These are phyloP conservation scores for Chlorodrepanis virens DNA, from an alignment of 2,113 vertebrate species.

Conservation along the genomic window DNA sequence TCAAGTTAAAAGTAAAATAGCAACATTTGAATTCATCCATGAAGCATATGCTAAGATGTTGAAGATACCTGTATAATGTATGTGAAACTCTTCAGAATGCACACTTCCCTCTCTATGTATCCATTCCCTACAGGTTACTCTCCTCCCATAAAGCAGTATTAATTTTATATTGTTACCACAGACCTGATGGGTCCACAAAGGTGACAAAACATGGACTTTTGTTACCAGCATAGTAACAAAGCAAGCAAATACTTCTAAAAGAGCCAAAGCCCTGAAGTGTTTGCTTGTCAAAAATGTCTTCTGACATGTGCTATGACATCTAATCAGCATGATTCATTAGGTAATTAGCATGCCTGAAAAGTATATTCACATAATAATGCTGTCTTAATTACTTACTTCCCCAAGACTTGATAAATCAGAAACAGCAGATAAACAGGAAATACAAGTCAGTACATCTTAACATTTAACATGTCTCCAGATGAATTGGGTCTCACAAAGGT, in stretches of 20 bases:
- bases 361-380: not conserved
- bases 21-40: not conserved
- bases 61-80: not conserved
- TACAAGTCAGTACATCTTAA: not conserved
- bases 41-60: not conserved
- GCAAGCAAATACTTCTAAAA: not conserved
- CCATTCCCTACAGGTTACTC: not conserved
- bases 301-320: not conserved
- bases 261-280: not conserved
- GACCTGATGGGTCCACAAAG: not conserved
- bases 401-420: not conserved
- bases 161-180: not conserved
- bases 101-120: not conserved
- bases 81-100: not conserved
- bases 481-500: not conserved
- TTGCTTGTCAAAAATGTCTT: not conserved
- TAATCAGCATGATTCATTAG: slow-evolving; percentile 20
- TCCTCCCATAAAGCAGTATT: not conserved
- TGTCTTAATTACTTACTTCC: slow-evolving; percentile 28
- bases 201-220: not conserved
- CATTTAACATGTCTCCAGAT: not conserved
- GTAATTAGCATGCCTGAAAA: slow-evolving; percentile 33
- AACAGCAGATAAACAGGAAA: slow-evolving; percentile 14
- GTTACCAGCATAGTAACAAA: not conserved
- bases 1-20: not conserved